phyloP scores from a whole-genome alignment of 2,888 invertebrate genomes.

The Globia sparganii region DNA sequence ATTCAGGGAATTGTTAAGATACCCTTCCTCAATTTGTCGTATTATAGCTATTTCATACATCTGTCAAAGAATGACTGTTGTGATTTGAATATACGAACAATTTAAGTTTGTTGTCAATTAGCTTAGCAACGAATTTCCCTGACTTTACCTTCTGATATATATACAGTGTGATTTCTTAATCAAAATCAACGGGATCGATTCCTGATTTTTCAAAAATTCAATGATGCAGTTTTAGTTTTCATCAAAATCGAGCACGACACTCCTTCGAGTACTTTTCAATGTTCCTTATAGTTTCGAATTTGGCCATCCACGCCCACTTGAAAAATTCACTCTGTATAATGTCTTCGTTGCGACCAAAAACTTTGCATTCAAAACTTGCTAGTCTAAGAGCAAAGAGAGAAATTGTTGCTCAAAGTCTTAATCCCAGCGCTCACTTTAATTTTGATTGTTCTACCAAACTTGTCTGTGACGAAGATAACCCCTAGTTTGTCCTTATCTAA shows the following conservation, averaged over 20 bases:
- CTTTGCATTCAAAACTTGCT: slow-evolving; percentile 15
- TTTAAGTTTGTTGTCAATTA: background rate
- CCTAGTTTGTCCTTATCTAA: slow-evolving; percentile 23
- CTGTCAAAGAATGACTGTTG: background rate
- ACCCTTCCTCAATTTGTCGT: background rate
- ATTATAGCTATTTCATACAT: background rate
- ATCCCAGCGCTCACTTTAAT: slow-evolving; percentile 26
- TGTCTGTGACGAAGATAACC: slow-evolving; percentile 12
- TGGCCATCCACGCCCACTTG: no score
- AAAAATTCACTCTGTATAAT: no score
- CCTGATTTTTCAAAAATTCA: no score
- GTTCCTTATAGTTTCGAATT: no score
- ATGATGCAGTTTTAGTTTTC: no score
- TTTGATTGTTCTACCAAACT: slow-evolving; percentile 36
- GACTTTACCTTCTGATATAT: background rate
- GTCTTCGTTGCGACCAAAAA: slow-evolving; percentile 7
- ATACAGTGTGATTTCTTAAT: no score
- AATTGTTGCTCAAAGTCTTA: slow-evolving; percentile 14
- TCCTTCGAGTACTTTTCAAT: no score
- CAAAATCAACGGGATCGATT: no score
- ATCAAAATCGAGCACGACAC: no score
- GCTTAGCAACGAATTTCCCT: background rate
- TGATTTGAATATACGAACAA: background rate
- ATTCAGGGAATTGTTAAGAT: background rate
- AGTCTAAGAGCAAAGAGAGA: slow-evolving; percentile 10